phyloP scores from a whole-genome alignment of 2,888 invertebrate species.

The Spatulosminthurus flaviceps region DNA sequence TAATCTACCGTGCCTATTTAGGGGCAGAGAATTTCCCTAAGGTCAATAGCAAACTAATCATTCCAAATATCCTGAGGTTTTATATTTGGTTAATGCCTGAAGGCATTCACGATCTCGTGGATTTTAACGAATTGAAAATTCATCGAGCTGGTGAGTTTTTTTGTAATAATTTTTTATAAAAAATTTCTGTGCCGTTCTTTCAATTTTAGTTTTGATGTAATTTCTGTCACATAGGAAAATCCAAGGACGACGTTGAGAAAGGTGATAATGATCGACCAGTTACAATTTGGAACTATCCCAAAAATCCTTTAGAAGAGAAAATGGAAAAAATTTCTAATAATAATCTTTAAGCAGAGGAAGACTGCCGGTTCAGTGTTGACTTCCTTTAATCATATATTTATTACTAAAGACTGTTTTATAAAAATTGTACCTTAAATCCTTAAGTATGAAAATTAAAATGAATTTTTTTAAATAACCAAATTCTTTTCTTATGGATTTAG shows the following conservation, averaged over 20 bases:
- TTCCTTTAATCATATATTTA: too few relatives aligned
- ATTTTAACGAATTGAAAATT: slow-evolving; percentile 50
- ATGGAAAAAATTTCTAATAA: too few relatives aligned
- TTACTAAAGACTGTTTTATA: too few relatives aligned
- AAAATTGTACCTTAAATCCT: too few relatives aligned
- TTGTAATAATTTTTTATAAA: neutral
- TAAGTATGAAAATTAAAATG: too few relatives aligned
- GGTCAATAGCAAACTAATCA: slow-evolving; percentile 57
- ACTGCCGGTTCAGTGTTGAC: too few relatives aligned
- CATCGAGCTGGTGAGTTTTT: neutral
- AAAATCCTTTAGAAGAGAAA: too few relatives aligned
- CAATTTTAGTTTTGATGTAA: neutral
- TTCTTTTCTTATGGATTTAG: too few relatives aligned
- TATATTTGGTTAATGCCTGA: slow-evolving; percentile 56
- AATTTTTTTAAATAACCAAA: too few relatives aligned
- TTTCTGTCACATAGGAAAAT: neutral
- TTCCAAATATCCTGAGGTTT: slow-evolving; percentile 55
- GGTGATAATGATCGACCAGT: neutral
- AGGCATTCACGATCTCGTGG: slow-evolving; percentile 51
- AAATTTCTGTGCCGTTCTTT: too few relatives aligned
- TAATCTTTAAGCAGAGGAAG: too few relatives aligned
- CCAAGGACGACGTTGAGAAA: neutral
- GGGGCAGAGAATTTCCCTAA: slow-evolving; percentile 46
- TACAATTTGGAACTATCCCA: neutral
- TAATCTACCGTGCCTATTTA: slow-evolving; percentile 42